A percentile compares a stretch with the other conserved stretches of the same genome.
Evolutionary conservation across 64 coral and sea anemone species (phyloP).

Genomic region (Stichodactyla helianthus): DNA sequence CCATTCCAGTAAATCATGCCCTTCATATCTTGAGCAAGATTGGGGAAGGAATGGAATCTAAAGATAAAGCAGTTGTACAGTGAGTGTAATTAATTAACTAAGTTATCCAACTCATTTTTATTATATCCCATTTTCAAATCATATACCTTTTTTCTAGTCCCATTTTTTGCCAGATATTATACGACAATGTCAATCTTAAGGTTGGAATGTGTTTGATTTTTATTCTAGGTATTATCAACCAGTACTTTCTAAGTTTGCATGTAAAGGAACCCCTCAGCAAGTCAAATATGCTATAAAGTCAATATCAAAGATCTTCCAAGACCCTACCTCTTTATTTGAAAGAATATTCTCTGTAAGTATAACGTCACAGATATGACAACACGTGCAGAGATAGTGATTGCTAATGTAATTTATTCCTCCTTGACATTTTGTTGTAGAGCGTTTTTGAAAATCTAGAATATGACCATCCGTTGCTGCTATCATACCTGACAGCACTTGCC

Average conservation of each 20-base stretch:
- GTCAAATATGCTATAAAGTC: slow-evolving; percentile 75
- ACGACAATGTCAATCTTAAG: too few relatives aligned
- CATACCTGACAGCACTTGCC: slow-evolving; percentile 64
- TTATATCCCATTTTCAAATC: background rate
- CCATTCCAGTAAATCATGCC: slow-evolving; percentile 44
- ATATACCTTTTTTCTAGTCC: background rate
- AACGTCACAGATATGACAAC: too few relatives aligned
- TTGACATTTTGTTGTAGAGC: slow-evolving; percentile 13
- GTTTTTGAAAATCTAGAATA: slow-evolving; percentile 42
- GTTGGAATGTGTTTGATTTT: background rate
- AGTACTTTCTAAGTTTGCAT: slow-evolving; percentile 66
- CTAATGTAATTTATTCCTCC: background rate
- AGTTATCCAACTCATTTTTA: slow-evolving; percentile 17
- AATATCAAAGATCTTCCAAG: slow-evolving; percentile 59
- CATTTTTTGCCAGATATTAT: background rate
- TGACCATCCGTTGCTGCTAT: slow-evolving; percentile 65
- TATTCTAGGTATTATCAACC: slow-evolving; percentile 78
- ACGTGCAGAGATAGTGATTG: too few relatives aligned
- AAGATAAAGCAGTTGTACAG: slow-evolving; percentile 14
- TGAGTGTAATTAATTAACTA: slow-evolving; percentile 19
- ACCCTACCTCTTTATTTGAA: slow-evolving; percentile 72
- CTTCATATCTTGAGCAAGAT: slow-evolving; percentile 54
- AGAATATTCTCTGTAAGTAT: slow-evolving; percentile 83
- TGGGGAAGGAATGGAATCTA: slow-evolving; percentile 44
- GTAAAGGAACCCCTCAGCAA: slow-evolving; percentile 81